Conservation (phyloP, 2,888 invertebrate species). For the Drosophila conformis region DNA sequence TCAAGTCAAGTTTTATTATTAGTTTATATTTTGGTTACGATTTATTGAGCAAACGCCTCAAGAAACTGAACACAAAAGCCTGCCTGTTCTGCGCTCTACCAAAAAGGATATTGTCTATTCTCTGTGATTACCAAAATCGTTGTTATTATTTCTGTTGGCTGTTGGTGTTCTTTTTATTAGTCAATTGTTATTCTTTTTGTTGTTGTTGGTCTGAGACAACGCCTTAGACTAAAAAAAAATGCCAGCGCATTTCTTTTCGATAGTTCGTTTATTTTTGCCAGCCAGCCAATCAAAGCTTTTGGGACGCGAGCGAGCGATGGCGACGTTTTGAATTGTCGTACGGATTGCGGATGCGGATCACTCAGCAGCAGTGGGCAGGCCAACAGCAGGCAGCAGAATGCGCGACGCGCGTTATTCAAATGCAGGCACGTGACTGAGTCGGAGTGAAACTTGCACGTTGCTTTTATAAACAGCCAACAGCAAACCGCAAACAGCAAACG, state of each 20-base stretch:
- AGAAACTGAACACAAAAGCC: constrained; percentile 59
- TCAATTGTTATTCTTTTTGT: neutral
- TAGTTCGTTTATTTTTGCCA: constrained; percentile 6
- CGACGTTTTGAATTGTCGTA: constrained; percentile 41
- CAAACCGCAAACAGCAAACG: neutral
- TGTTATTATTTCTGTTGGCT: neutral
- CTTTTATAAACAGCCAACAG: constrained; percentile 74
- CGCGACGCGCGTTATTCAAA: constrained; percentile 66
- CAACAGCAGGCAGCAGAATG: constrained; percentile 45
- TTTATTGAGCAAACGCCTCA: constrained; percentile 16
- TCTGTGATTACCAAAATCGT: constrained; percentile 33
- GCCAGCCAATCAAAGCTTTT: constrained; percentile 67
- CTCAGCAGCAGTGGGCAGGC: constrained; percentile 50
- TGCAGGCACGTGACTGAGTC: constrained; percentile 81
- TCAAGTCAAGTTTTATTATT: constrained; percentile 44
- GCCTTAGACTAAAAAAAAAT: constrained; percentile 47
- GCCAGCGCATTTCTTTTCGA: constrained; percentile 40
- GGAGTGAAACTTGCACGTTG: constrained; percentile 60
- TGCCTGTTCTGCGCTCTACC: constrained; percentile 65
- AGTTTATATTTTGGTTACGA: constrained; percentile 24
- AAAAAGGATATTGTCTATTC: constrained; percentile 46
- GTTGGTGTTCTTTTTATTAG: constrained; percentile 3
- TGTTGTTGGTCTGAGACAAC: constrained; percentile 40
- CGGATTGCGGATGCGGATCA: constrained; percentile 68
- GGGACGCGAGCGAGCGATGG: constrained; percentile 39